A percentile compares a stretch with the other conserved stretches of the same genome.
These are phyloP conservation scores for Drosophila aff. DNA, from an alignment of 1,140 invertebrate genomes.

Conservation along the genomic window DNA sequence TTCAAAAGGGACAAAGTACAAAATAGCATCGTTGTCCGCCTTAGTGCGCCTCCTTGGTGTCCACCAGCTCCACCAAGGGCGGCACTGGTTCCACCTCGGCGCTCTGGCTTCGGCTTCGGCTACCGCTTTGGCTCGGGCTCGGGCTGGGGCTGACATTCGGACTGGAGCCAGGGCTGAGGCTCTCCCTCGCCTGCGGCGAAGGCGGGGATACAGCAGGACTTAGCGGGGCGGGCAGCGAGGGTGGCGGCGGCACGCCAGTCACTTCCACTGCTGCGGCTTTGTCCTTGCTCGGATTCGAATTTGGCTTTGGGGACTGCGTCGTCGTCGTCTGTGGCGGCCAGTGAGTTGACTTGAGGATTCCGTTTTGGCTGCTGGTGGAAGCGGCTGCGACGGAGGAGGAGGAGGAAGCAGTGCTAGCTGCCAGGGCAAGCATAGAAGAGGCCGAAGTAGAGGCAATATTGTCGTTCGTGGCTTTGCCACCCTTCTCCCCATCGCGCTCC, in stretches of 20 bases:
- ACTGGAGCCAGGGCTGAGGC: slow-evolving; percentile 12
- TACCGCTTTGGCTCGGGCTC: slow-evolving; percentile 14
- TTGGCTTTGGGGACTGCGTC: slow-evolving; percentile 14
- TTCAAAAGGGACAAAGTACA: slow-evolving; percentile 29
- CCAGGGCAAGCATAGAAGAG: slow-evolving; percentile 26
- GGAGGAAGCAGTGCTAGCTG: slow-evolving; percentile 2
- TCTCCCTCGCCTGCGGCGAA: neutral
- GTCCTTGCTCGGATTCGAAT: slow-evolving; percentile 13
- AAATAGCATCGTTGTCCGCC: slow-evolving; percentile 16
- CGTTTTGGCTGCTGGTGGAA: slow-evolving; percentile 7
- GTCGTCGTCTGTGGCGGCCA: slow-evolving; percentile 10
- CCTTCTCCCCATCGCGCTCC: slow-evolving; percentile 8
- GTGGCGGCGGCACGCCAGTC: neutral
- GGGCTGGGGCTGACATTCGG: slow-evolving; percentile 5
- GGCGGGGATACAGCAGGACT: slow-evolving; percentile 13
- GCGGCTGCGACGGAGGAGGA: neutral
- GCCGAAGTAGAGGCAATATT: slow-evolving; percentile 56
- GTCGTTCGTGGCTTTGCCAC: slow-evolving; percentile 16
- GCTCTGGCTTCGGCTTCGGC: slow-evolving; percentile 19
- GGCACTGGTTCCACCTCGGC: slow-evolving; percentile 34
- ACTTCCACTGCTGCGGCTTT: neutral
- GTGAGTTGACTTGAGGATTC: slow-evolving; percentile 23
- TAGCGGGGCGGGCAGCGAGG: slow-evolving; percentile 8
- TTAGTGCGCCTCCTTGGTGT: slow-evolving; percentile 33
- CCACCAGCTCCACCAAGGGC: slow-evolving; percentile 45